Conservation (phyloP, 2,797 vertebrate species). For the Eulemur coronatus region DNA sequence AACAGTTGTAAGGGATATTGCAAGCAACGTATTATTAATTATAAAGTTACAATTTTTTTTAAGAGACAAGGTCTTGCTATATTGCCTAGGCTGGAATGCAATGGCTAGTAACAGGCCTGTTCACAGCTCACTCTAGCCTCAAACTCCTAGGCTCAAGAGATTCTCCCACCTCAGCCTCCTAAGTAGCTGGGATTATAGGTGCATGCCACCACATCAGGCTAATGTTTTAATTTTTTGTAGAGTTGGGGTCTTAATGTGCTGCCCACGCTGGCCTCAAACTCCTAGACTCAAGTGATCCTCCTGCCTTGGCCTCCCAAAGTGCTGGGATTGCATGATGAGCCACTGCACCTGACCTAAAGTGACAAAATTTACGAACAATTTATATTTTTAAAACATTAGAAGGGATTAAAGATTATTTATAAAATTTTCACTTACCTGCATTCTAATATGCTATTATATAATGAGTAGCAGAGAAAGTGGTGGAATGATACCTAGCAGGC, state of each 20-base stretch:
- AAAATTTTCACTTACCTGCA: background rate
- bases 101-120: background rate
- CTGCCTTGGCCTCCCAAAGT: background rate
- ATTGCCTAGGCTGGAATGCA: background rate
- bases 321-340: background rate
- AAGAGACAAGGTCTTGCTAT: background rate
- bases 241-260: background rate
- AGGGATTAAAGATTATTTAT: conserved; percentile 1
- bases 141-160: background rate
- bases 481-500: background rate
- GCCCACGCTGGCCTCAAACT: background rate
- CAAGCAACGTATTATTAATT: conserved; percentile 21
- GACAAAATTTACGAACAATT: background rate
- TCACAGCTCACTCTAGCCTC: background rate
- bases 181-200: background rate
- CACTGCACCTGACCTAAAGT: background rate
- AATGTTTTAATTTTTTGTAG: background rate
- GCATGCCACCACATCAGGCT: background rate
- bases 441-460: background rate
- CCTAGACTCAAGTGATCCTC: background rate
- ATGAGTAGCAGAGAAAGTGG: background rate
- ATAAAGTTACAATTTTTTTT: background rate
- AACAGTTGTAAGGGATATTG: background rate
- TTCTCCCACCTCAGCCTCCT: background rate
- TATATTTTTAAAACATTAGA: background rate